A percentile compares a stretch with the other conserved stretches of the same genome.
phyloP scores from a whole-genome alignment of 2,797 vertebrate genomes.

The Tapera naevia region DNA sequence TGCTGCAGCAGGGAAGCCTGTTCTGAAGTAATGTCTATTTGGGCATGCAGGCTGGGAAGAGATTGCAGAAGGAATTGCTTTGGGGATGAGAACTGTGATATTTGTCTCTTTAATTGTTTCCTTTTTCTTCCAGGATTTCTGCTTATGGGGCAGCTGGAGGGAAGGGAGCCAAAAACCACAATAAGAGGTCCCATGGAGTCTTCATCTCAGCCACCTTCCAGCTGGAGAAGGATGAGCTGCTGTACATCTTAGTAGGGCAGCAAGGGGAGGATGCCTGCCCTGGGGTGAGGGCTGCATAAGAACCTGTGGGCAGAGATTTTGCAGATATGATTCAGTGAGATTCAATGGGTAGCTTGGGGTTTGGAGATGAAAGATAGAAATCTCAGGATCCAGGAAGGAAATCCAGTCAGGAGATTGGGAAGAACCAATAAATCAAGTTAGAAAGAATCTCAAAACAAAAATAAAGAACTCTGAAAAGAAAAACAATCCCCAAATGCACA shows the following conservation, averaged over 20 bases:
- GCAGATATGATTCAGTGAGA: background rate
- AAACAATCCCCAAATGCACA: background rate
- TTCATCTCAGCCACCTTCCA: constrained; percentile 89
- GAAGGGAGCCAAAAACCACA: constrained; percentile 91
- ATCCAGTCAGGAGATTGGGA: background rate
- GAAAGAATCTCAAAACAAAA: constrained; percentile 5
- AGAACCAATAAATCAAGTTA: background rate
- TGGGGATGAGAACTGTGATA: background rate
- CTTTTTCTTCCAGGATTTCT: constrained; percentile 82
- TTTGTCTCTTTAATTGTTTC: background rate
- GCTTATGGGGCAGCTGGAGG: constrained; percentile 90
- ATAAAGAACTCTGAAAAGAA: background rate
- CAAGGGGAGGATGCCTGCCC: constrained; percentile 92
- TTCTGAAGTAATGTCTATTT: background rate
- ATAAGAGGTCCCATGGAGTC: constrained; percentile 86
- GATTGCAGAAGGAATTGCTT: background rate
- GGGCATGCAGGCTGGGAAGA: background rate
- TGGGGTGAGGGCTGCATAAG: constrained; percentile 74
- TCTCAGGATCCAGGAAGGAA: background rate
- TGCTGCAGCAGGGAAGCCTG: background rate
- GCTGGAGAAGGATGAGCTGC: constrained; percentile 84
- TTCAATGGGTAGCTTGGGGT: background rate
- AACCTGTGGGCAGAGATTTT: background rate
- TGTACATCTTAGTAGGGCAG: constrained; percentile 90
- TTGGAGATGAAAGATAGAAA: background rate